These are phyloP conservation scores for Congeria kusceri DNA, from an alignment of 2,888 invertebrate genomes.

Conservation along the genomic window DNA sequence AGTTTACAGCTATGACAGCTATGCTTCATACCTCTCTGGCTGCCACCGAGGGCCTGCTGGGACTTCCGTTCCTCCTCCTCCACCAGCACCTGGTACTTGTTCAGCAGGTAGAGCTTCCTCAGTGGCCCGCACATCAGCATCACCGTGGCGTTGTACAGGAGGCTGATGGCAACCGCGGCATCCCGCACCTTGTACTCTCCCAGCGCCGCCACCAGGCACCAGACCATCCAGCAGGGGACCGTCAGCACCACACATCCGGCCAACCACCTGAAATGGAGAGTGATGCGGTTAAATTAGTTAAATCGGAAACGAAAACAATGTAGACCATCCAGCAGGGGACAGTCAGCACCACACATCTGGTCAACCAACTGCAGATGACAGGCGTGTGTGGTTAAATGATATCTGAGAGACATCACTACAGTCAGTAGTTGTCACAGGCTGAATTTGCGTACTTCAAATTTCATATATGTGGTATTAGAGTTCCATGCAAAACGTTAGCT, in stretches of 20 bases:
- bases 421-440: no score
- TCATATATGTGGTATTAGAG: no score
- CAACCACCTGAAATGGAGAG: constrained; percentile 81
- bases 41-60: constrained; percentile 26
- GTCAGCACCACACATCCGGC: constrained; percentile 83
- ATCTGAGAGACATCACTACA: no score
- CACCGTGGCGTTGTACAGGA: constrained; percentile 84
- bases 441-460: no score
- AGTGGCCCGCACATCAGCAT: constrained; percentile 84
- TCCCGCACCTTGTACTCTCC: constrained; percentile 82
- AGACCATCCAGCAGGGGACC: constrained; percentile 84
- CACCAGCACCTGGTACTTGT: constrained; percentile 74
- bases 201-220: constrained; percentile 83
- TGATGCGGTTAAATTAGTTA: no score
- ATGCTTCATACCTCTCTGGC: constrained; percentile 53
- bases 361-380: constrained; percentile 82
- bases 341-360: constrained; percentile 83
- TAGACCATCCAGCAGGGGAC: constrained; percentile 84
- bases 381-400: no score
- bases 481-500: no score
- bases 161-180: constrained; percentile 84
- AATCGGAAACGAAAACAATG: no score
- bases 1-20: no score
- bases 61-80: constrained; percentile 74
- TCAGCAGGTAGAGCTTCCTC: constrained; percentile 84